These are phyloP conservation scores for Napeogenes sylphis DNA, from an alignment of 2,888 invertebrate genomes.

Conservation along the genomic window DNA sequence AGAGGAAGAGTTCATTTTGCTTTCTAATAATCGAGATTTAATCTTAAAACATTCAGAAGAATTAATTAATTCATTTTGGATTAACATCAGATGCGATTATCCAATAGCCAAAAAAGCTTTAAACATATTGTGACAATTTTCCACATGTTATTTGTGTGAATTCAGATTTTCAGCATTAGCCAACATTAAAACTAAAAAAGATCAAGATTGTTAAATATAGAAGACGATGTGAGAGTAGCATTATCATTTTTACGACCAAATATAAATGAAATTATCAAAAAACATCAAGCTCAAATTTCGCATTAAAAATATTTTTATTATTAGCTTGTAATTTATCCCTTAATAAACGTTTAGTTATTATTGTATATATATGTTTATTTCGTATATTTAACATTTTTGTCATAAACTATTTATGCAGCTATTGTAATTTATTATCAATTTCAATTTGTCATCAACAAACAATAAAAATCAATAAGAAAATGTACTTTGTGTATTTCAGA, in stretches of 20 bases:
- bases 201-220: slow-evolving; percentile 19
- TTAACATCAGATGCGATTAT: too few species aligned
- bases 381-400: neutral
- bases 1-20: too few species aligned
- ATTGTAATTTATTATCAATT: too few species aligned
- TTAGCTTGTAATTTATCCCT: slow-evolving; percentile 11
- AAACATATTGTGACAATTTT: slow-evolving; percentile 36
- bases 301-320: slow-evolving; percentile 19
- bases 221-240: slow-evolving; percentile 15
- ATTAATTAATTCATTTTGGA: too few species aligned
- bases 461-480: too few species aligned
- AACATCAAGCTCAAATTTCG: slow-evolving; percentile 22
- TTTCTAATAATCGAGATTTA: too few species aligned
- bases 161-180: slow-evolving; percentile 20
- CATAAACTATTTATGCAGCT: too few species aligned
- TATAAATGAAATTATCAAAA: slow-evolving; percentile 22
- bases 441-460: too few species aligned
- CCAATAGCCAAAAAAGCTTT: slow-evolving; percentile 20
- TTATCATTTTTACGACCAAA: slow-evolving; percentile 21
- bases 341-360: slow-evolving; percentile 14
- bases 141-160: slow-evolving; percentile 17
- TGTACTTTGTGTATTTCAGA: too few species aligned
- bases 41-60: too few species aligned
- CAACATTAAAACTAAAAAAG: slow-evolving; percentile 19
- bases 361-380: slow-evolving; percentile 1